These are phyloP conservation scores for Argentina silus DNA, from an alignment of 2,797 vertebrate genomes.

Conservation along the genomic window DNA sequence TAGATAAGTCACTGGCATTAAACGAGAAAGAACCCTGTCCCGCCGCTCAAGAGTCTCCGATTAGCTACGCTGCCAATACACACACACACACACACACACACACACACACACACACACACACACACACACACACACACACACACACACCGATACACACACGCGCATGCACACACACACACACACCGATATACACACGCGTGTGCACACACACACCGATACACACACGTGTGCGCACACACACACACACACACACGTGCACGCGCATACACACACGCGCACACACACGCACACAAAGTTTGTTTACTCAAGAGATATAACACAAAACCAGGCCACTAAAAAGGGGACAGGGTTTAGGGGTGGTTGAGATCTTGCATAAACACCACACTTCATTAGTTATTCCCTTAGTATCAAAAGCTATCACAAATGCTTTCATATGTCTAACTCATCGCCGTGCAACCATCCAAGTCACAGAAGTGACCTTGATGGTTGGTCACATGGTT, in stretches of 20 bases:
- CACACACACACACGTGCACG: neutral
- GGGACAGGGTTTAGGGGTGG: neutral
- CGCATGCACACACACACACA: neutral
- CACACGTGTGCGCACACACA: slow-evolving; percentile 2
- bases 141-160: neutral
- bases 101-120: neutral
- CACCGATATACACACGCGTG: neutral
- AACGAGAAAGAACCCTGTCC: slow-evolving; percentile 13
- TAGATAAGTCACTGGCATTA: slow-evolving; percentile 46
- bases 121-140: neutral
- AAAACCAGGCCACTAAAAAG: neutral
- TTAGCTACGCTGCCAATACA: neutral
- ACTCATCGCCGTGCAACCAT: too few species aligned
- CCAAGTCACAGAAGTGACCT: too few species aligned
- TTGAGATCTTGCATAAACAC: neutral
- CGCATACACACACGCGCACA: neutral
- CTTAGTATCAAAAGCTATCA: neutral
- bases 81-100: neutral
- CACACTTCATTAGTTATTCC: neutral
- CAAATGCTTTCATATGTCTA: too few species aligned
- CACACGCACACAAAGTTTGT: neutral
- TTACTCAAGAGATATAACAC: neutral
- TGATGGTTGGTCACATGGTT: too few species aligned
- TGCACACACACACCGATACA: neutral
- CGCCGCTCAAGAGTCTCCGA: slow-evolving; percentile 13